phyloP scores from a whole-genome alignment of 35 echinoderm and acorn worm species.

The Apostichopus parvimensis region DNA sequence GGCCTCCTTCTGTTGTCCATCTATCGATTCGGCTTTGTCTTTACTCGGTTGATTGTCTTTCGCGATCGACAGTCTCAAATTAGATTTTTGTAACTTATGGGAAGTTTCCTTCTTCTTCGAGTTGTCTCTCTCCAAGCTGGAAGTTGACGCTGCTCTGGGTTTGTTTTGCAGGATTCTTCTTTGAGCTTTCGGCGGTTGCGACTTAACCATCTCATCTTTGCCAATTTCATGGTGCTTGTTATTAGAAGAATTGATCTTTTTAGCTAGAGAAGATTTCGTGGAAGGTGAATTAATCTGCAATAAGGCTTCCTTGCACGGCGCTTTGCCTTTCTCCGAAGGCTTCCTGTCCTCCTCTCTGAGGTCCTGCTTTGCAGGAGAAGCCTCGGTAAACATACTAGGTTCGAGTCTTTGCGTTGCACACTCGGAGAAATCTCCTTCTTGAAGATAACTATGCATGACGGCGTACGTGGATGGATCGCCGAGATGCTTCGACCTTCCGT shows the following conservation, averaged over 20 bases:
- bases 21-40: neutral
- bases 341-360: constrained; percentile 26
- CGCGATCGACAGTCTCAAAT: neutral
- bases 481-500: constrained; percentile 12
- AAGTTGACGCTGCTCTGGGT: constrained; percentile 17
- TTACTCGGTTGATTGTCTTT: neutral
- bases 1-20: neutral
- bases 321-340: constrained; percentile 8
- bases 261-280: constrained; percentile 39
- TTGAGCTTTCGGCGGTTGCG: constrained; percentile 16
- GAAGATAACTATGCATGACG: constrained; percentile 78
- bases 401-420: constrained; percentile 85
- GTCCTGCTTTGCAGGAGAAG: constrained; percentile 22
- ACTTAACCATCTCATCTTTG: constrained; percentile 9
- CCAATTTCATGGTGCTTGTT: constrained; percentile 11
- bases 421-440: constrained; percentile 76
- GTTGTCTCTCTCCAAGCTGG: constrained; percentile 23
- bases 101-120: constrained; percentile 10
- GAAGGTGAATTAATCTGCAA: constrained; percentile 33
- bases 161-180: constrained; percentile 25
- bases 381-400: constrained; percentile 73
- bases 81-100: neutral
- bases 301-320: constrained; percentile 34
- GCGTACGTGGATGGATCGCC: constrained; percentile 82
- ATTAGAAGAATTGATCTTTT: constrained; percentile 47